Evolutionary conservation across 2,113 vertebrate genomes (phyloP).

Genomic region (Mirounga angustirostris): DNA sequence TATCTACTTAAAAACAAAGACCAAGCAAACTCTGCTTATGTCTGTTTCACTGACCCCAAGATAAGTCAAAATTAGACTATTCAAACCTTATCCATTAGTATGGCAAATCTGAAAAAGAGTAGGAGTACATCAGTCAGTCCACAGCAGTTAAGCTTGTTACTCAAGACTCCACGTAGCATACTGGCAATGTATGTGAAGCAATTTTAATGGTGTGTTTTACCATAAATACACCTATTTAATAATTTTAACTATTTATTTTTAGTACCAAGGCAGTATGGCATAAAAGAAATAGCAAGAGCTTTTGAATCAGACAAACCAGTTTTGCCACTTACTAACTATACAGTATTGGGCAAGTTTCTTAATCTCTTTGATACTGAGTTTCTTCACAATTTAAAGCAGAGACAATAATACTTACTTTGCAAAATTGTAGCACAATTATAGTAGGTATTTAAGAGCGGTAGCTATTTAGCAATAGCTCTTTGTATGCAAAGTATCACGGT

Average conservation of each 20-base stretch:
- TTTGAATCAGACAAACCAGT: slow-evolving; percentile 73
- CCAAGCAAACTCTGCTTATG: neutral
- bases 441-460: slow-evolving; percentile 52
- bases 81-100: neutral
- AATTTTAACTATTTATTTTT: slow-evolving; percentile 73
- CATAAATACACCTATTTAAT: slow-evolving; percentile 19
- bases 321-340: slow-evolving; percentile 71
- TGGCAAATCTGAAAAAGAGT: neutral
- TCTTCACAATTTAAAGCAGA: slow-evolving; percentile 76
- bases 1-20: slow-evolving; percentile 25
- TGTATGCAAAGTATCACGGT: slow-evolving; percentile 41
- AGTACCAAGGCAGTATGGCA: slow-evolving; percentile 31
- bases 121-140: neutral
- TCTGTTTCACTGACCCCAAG: neutral
- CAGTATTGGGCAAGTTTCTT: slow-evolving; percentile 64
- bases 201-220: neutral
- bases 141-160: neutral
- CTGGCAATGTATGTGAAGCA: neutral
- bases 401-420: slow-evolving; percentile 68
- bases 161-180: neutral
- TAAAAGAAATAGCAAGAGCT: slow-evolving; percentile 30
- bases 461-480: slow-evolving; percentile 70
- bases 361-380: slow-evolving; percentile 75
- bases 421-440: slow-evolving; percentile 63
- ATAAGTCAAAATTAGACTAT: neutral